Evolutionary conservation across 2,797 vertebrate species (phyloP).

Genomic region (Hemibagrus guttatus): DNA sequence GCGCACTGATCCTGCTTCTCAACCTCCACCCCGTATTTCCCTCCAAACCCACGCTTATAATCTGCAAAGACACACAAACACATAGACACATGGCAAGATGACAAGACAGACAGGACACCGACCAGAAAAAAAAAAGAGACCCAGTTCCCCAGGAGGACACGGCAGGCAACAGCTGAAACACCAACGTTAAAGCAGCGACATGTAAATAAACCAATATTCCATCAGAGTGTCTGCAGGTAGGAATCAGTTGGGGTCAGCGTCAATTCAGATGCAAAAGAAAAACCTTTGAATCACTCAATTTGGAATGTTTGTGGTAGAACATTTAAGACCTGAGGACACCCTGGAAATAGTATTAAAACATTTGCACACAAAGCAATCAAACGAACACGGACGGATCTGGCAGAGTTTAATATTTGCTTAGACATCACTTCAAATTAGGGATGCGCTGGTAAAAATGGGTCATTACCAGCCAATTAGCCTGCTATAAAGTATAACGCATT

Average conservation of each 20-base stretch:
- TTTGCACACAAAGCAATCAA: not conserved
- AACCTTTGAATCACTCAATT: not conserved
- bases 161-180: not conserved
- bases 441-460: not conserved
- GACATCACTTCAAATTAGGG: not conserved
- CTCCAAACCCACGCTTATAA: conserved; percentile 93
- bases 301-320: not conserved
- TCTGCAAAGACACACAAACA: conserved; percentile 70
- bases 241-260: too few species aligned
- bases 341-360: not conserved
- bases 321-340: not conserved
- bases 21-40: conserved; percentile 87
- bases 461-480: not conserved
- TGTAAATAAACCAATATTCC: not conserved
- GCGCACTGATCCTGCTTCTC: conserved; percentile 90
- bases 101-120: not conserved
- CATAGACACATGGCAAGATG: conserved; percentile 1
- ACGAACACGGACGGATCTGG: too few species aligned
- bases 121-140: not conserved
- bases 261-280: not conserved
- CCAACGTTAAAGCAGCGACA: not conserved
- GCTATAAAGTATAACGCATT: not conserved
- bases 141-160: not conserved
- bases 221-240: not conserved
- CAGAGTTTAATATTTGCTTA: not conserved